Conservation (phyloP, 2,888 invertebrate genomes). For the Pediacus dermestoides region DNA sequence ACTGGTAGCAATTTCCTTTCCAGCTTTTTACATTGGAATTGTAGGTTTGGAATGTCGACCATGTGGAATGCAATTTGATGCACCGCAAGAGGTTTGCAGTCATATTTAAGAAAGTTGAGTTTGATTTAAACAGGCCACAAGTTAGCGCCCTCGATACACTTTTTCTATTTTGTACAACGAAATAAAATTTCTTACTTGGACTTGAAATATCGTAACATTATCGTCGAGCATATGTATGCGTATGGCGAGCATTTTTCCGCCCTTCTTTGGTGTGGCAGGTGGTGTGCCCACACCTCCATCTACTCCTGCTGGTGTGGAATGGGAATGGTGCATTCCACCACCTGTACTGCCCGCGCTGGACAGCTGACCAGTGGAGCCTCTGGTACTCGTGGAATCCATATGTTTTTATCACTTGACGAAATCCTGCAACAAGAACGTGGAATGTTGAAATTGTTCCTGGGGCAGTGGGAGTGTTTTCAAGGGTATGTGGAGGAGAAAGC, state of each 20-base stretch:
- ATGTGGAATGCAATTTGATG: too few species aligned
- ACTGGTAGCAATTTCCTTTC: too few species aligned
- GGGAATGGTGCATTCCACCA: conserved; percentile 72
- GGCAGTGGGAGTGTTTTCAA: too few species aligned
- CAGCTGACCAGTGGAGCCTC: conserved; percentile 48
- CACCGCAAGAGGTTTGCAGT: too few species aligned
- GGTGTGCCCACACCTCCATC: conserved; percentile 72
- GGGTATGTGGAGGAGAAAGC: too few species aligned
- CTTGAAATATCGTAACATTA: conserved; percentile 85
- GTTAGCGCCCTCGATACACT: too few species aligned
- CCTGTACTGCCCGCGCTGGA: conserved; percentile 44
- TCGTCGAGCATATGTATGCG: conserved; percentile 88
- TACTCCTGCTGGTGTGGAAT: conserved; percentile 80
- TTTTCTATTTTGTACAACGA: too few species aligned
- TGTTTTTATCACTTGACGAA: conserved; percentile 26
- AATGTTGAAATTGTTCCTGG: too few species aligned
- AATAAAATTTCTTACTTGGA: conserved; percentile 64
- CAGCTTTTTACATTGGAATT: too few species aligned
- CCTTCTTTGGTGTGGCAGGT: conserved; percentile 75
- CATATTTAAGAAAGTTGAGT: too few species aligned
- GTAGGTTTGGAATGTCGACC: too few species aligned
- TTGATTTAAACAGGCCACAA: too few species aligned
- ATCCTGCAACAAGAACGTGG: conserved; percentile 26
- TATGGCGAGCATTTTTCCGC: conserved; percentile 85
- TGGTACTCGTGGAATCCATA: conserved; percentile 38